Percentiles rank a stretch among this genome's conserved stretches.
phyloP scores from a whole-genome alignment of 2,113 vertebrate genomes.

The Oenanthe oenanthe region DNA sequence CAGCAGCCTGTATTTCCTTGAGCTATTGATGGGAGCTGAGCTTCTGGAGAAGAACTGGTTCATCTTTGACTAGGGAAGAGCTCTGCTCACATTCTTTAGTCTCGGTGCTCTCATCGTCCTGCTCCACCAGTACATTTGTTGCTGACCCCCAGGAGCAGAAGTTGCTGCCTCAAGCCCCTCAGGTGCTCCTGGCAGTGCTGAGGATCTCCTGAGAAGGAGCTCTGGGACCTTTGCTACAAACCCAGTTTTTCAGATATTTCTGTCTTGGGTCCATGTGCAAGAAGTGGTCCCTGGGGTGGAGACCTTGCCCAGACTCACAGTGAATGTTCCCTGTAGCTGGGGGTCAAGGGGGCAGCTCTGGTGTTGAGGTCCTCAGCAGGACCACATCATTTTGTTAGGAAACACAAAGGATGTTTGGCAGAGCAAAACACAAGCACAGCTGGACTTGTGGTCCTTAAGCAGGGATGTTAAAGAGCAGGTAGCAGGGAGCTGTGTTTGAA shows the following conservation, averaged over 20 bases:
- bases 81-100: not conserved
- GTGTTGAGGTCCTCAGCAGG: fast-evolving
- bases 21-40: not conserved
- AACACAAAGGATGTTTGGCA: not conserved
- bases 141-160: not conserved
- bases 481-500: not conserved
- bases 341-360: fast-evolving
- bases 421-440: not conserved
- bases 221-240: not conserved
- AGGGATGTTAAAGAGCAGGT: not conserved
- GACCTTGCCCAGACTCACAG: not conserved
- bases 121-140: fast-evolving
- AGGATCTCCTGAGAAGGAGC: not conserved
- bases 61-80: not conserved
- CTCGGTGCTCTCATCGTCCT: fast-evolving
- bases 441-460: not conserved
- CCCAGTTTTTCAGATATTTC: constrained; percentile 11
- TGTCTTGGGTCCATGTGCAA: not conserved
- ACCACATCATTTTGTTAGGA: fast-evolving
- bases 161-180: not conserved
- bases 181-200: fast-evolving
- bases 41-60: not conserved
- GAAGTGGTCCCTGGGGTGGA: not conserved
- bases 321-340: fast-evolving
- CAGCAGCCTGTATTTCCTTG: not conserved